These are phyloP conservation scores for Andricus quercusramuli DNA, from an alignment of 2,888 invertebrate genomes.

Conservation along the genomic window DNA sequence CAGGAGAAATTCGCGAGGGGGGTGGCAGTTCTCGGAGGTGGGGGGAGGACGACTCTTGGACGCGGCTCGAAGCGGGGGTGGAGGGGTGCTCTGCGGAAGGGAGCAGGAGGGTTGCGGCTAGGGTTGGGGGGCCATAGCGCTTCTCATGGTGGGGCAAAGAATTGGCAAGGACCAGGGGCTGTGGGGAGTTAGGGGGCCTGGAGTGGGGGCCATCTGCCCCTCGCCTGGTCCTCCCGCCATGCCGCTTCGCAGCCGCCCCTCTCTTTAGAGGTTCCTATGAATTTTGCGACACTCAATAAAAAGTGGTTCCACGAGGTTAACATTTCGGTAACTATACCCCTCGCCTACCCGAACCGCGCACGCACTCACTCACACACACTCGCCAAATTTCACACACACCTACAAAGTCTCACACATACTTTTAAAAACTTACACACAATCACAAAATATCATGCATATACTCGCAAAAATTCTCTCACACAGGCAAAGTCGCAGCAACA, in stretches of 20 bases:
- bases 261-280: constrained; percentile 81
- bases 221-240: constrained; percentile 62
- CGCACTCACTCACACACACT: constrained; percentile 62
- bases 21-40: constrained; percentile 59
- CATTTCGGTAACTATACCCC: constrained; percentile 79
- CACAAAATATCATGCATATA: constrained; percentile 49
- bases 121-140: constrained; percentile 57
- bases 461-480: constrained; percentile 53
- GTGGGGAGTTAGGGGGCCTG: constrained; percentile 55
- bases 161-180: constrained; percentile 71
- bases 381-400: constrained; percentile 3
- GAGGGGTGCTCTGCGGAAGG: constrained; percentile 43
- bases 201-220: constrained; percentile 54
- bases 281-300: constrained; percentile 83
- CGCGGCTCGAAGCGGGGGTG: constrained; percentile 31
- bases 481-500: constrained; percentile 45
- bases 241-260: constrained; percentile 66
- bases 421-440: constrained; percentile 44
- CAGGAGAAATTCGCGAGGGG: constrained; percentile 64
- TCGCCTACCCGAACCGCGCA: constrained; percentile 71
- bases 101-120: constrained; percentile 37
- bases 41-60: constrained; percentile 47
- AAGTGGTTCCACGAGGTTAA: constrained; percentile 84
- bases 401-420: constrained; percentile 43
- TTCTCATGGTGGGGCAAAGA: constrained; percentile 70